Percentiles rank a stretch among this genome's conserved stretches.
Conservation (phyloP, 2,888 invertebrate species). For the Epinotia ramella region DNA sequence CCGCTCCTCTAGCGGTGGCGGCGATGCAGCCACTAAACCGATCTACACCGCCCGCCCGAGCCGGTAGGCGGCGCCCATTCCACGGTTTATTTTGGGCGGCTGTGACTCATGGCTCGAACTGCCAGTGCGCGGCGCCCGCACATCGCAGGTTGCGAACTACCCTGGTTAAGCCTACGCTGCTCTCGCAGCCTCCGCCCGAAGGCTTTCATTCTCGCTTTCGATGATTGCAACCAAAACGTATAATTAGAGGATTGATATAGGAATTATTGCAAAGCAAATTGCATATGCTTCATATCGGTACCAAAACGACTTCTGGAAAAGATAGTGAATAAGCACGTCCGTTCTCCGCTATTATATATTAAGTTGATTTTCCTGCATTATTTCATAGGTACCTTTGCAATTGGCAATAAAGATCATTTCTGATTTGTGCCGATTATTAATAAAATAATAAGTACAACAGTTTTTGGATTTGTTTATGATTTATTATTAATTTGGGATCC, state of each 20-base stretch:
- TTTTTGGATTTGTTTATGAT: neutral
- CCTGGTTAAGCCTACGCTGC: slow-evolving; percentile 59
- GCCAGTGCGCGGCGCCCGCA: slow-evolving; percentile 76
- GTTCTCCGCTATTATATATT: neutral
- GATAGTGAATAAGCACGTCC: neutral
- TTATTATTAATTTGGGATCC: neutral
- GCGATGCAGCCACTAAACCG: slow-evolving; percentile 82
- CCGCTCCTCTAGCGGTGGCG: slow-evolving; percentile 81
- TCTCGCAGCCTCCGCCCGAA: neutral
- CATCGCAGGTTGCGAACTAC: slow-evolving; percentile 70
- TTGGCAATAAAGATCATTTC: neutral
- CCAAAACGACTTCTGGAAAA: neutral
- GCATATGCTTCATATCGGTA: neutral
- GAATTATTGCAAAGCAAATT: neutral
- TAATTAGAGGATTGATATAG: neutral
- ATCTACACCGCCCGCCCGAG: slow-evolving; percentile 80
- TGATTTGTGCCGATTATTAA: neutral
- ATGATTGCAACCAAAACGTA: neutral
- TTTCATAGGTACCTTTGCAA: neutral
- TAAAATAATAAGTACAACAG: neutral
- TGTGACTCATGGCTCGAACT: slow-evolving; percentile 79
- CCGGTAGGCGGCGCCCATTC: slow-evolving; percentile 84
- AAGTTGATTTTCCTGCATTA: neutral
- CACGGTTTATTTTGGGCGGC: slow-evolving; percentile 78
- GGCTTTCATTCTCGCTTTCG: slow-evolving; percentile 2